phyloP scores from a whole-genome alignment of 2,888 invertebrate genomes.

The Galeopsomyia nigrocyanea region DNA sequence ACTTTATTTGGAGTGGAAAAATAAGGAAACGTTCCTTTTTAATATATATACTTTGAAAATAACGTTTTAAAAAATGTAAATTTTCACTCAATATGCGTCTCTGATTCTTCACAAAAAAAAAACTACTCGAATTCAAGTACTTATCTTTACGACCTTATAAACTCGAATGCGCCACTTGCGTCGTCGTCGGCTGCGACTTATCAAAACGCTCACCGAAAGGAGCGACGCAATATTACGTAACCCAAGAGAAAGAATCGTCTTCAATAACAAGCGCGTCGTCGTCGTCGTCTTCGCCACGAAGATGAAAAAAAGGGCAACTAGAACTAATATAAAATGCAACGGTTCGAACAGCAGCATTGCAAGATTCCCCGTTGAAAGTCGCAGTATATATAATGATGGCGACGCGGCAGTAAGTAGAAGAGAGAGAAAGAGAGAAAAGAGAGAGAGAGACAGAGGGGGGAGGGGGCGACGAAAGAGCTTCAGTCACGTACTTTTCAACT shows the following conservation, averaged over 20 bases:
- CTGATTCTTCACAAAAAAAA: too few relatives aligned
- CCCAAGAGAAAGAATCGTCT: constrained; percentile 3
- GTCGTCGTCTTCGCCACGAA: neutral
- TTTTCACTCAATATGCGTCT: too few relatives aligned
- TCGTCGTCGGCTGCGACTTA: too few relatives aligned
- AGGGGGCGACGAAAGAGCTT: neutral
- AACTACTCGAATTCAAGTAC: too few relatives aligned
- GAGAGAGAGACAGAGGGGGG: too few relatives aligned
- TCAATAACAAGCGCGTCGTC: constrained; percentile 19
- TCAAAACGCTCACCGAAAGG: neutral
- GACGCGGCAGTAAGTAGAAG: constrained; percentile 23
- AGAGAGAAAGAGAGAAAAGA: too few relatives aligned
- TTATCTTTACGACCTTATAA: too few relatives aligned
- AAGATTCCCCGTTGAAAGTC: constrained; percentile 22
- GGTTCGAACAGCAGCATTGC: constrained; percentile 16
- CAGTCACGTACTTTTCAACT: constrained; percentile 39
- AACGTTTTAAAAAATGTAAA: too few relatives aligned
- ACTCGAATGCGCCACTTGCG: too few relatives aligned
- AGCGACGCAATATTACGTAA: constrained; percentile 14
- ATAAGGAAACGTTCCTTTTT: too few relatives aligned
- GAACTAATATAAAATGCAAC: constrained; percentile 41
- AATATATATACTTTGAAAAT: too few relatives aligned
- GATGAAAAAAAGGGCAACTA: constrained; percentile 15
- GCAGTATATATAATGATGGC: constrained; percentile 18
- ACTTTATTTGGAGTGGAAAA: too few relatives aligned